These are phyloP conservation scores for Auanema freiburgensis DNA, from an alignment of 2,888 invertebrate genomes.

Conservation along the genomic window DNA sequence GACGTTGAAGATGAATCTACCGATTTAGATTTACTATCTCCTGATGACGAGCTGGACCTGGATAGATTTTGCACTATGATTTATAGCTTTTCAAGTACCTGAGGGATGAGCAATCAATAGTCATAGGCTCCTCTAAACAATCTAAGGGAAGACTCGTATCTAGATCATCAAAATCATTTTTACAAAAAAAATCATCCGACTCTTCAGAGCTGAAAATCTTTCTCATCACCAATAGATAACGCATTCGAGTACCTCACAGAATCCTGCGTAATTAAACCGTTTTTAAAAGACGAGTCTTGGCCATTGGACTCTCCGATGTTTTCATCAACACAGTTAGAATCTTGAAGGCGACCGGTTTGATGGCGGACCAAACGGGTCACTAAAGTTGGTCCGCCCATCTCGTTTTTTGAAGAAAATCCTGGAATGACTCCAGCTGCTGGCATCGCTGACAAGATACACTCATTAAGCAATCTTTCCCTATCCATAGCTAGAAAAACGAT, in stretches of 20 bases:
- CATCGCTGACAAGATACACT: slow-evolving; percentile 2
- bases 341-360: slow-evolving; percentile 13
- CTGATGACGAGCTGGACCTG: too few relatives aligned
- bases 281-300: slow-evolving; percentile 7
- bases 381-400: neutral
- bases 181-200: slow-evolving; percentile 9
- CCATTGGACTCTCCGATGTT: slow-evolving; percentile 7
- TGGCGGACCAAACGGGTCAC: slow-evolving; percentile 19
- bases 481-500: too few relatives aligned
- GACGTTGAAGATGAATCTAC: neutral
- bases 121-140: slow-evolving; percentile 13
- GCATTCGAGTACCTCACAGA: too few relatives aligned
- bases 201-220: neutral
- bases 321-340: slow-evolving; percentile 5
- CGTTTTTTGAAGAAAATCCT: slow-evolving; percentile 1
- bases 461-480: neutral
- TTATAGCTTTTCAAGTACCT: too few relatives aligned
- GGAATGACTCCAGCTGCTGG: neutral
- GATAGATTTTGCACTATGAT: too few relatives aligned
- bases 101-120: slow-evolving; percentile 17
- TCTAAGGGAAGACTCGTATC: slow-evolving; percentile 16
- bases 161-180: slow-evolving; percentile 6
- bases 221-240: too few relatives aligned
- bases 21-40: neutral
- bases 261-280: neutral